Percentiles rank a stretch among this genome's conserved stretches.
phyloP scores from a whole-genome alignment of 2,797 vertebrate species.

The Syncerus caffer region DNA sequence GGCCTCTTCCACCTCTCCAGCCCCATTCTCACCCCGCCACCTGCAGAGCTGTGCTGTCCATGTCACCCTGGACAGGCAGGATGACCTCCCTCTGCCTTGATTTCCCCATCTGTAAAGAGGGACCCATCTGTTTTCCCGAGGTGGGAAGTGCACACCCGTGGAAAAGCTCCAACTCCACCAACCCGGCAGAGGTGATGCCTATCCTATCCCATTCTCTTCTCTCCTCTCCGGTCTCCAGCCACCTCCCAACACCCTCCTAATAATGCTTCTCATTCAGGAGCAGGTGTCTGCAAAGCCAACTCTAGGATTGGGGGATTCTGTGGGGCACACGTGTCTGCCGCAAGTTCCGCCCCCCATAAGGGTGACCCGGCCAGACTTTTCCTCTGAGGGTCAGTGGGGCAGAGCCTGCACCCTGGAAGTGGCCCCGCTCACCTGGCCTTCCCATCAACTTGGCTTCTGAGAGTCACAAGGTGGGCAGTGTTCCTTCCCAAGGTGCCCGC shows the following conservation, averaged over 20 bases:
- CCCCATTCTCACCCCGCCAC: not conserved
- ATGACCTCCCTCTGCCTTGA: not conserved
- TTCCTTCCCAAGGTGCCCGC: not conserved
- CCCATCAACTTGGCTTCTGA: not conserved
- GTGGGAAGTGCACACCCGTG: fast-evolving
- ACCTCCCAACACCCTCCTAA: not conserved
- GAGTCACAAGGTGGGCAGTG: no score
- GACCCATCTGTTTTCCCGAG: not conserved
- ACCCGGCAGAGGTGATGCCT: not conserved
- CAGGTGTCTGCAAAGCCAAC: not conserved
- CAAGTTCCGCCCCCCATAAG: not conserved
- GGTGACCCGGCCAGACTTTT: no score
- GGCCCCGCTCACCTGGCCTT: no score
- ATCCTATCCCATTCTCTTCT: not conserved
- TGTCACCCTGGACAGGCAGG: not conserved
- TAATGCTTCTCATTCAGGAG: no score
- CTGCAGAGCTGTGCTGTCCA: no score
- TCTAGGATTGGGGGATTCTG: not conserved
- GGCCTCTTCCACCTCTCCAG: not conserved
- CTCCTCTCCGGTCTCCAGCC: not conserved
- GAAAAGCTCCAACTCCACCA: not conserved
- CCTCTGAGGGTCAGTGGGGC: not conserved
- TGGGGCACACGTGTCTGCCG: not conserved
- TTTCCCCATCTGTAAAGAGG: not conserved
- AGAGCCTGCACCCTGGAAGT: not conserved